A percentile compares a stretch with the other conserved stretches of the same genome.
These are phyloP conservation scores for Phalanger gymnotis DNA, from an alignment of 2,797 vertebrate species.

Conservation along the genomic window DNA sequence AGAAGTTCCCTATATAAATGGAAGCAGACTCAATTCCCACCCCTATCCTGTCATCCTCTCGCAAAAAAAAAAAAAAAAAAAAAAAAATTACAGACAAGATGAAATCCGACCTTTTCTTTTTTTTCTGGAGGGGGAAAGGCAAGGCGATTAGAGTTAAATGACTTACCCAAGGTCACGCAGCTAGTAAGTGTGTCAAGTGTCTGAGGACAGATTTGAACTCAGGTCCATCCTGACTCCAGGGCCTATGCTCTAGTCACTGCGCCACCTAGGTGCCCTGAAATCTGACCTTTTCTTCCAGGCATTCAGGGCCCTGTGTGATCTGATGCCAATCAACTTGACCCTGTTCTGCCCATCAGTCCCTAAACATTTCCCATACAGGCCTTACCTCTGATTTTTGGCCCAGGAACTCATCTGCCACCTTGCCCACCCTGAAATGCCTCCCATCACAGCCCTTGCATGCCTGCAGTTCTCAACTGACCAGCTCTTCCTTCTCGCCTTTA, in stretches of 20 bases:
- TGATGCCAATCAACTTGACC: background rate
- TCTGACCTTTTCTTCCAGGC: background rate
- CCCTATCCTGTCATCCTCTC: background rate
- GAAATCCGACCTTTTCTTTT: too few species aligned
- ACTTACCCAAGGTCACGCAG: too few species aligned
- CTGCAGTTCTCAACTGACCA: background rate
- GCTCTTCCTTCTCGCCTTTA: background rate
- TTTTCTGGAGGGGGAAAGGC: too few species aligned
- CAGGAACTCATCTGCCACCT: background rate
- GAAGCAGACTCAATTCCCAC: background rate
- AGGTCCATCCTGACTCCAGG: too few species aligned
- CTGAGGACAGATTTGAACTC: too few species aligned
- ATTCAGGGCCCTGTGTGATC: background rate
- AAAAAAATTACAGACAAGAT: too few species aligned
- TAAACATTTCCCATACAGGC: background rate
- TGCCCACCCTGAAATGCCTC: background rate
- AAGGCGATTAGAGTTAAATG: too few species aligned
- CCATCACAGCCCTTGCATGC: background rate
- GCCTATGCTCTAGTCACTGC: too few species aligned
- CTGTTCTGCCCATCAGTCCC: background rate
- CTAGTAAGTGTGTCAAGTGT: too few species aligned
- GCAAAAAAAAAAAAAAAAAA: background rate
- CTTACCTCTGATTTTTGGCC: background rate
- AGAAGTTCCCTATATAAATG: background rate
- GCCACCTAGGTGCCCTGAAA: too few species aligned